A percentile compares a stretch with the other conserved stretches of the same genome.
Conservation (phyloP, 2,113 vertebrate genomes). For the Aldabrachelys gigantea region DNA sequence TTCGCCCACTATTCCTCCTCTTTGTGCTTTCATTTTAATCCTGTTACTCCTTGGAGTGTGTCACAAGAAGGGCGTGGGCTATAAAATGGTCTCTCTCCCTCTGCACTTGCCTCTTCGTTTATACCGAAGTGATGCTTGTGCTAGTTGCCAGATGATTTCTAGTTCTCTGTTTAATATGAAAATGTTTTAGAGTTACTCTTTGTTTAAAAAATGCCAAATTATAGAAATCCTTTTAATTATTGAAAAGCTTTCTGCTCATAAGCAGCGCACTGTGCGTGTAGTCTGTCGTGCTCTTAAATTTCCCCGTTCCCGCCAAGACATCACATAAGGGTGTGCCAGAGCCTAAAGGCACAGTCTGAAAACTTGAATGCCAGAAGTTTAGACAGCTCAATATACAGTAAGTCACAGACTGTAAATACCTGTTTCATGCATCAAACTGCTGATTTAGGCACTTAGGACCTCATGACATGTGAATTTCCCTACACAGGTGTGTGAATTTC, state of each 20-base stretch:
- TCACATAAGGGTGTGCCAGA: too few species aligned
- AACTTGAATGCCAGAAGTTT: background rate
- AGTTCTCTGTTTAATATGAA: constrained; percentile 16
- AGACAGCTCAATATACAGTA: background rate
- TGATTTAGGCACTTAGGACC: background rate
- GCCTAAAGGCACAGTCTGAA: background rate
- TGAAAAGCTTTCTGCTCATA: background rate
- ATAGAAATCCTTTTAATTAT: background rate
- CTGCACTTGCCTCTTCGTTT: constrained; percentile 27
- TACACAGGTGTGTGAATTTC: background rate
- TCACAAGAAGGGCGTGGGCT: constrained; percentile 9
- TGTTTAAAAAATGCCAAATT: constrained; percentile 26
- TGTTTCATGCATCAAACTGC: background rate
- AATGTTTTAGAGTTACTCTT: background rate
- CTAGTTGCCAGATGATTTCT: constrained; percentile 21
- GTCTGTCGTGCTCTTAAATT: background rate
- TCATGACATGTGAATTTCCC: background rate
- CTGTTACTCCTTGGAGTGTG: background rate
- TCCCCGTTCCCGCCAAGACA: background rate
- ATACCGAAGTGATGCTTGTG: constrained; percentile 1
- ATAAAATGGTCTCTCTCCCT: background rate
- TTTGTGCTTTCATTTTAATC: background rate
- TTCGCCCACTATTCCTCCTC: background rate
- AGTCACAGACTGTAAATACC: too few species aligned
- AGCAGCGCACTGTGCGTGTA: background rate